Conservation (phyloP, 2,797 vertebrate species). For the Microctenopoma stevenorrisi region DNA sequence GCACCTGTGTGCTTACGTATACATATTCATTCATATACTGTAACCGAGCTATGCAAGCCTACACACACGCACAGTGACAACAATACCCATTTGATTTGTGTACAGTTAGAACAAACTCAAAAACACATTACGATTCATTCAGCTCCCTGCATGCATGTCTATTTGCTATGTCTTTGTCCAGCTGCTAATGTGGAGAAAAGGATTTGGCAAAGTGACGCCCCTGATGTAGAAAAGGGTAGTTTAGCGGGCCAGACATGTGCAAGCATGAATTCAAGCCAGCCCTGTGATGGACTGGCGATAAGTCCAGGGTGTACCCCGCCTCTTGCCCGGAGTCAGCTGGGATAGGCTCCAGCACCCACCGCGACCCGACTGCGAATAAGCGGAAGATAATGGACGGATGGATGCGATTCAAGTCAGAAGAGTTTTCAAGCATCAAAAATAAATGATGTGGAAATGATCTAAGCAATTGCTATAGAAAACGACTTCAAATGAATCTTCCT, state of each 20-base stretch:
- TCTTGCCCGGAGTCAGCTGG: too few species aligned
- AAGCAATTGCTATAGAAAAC: background rate
- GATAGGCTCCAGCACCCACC: too few species aligned
- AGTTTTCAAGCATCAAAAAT: background rate
- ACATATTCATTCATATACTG: constrained; percentile 8
- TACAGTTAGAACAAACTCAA: constrained; percentile 34
- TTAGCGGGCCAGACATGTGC: background rate
- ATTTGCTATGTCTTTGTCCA: constrained; percentile 6
- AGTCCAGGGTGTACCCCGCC: too few species aligned
- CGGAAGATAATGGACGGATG: too few species aligned
- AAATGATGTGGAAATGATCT: background rate
- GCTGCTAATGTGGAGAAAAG: constrained; percentile 19
- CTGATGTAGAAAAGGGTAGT: constrained; percentile 8
- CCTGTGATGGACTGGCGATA: too few species aligned
- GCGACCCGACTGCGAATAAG: too few species aligned
- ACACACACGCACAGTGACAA: constrained; percentile 30
- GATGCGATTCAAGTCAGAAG: background rate
- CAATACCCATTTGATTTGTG: constrained; percentile 57
- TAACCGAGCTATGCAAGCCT: background rate
- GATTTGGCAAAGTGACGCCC: constrained; percentile 17
- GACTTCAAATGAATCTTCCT: background rate
- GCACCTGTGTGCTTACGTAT: constrained; percentile 4
- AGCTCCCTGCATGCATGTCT: background rate
- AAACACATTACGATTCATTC: constrained; percentile 47
- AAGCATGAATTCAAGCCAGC: background rate